phyloP scores from a whole-genome alignment of 2,888 invertebrate genomes.

The Arenicola marina region DNA sequence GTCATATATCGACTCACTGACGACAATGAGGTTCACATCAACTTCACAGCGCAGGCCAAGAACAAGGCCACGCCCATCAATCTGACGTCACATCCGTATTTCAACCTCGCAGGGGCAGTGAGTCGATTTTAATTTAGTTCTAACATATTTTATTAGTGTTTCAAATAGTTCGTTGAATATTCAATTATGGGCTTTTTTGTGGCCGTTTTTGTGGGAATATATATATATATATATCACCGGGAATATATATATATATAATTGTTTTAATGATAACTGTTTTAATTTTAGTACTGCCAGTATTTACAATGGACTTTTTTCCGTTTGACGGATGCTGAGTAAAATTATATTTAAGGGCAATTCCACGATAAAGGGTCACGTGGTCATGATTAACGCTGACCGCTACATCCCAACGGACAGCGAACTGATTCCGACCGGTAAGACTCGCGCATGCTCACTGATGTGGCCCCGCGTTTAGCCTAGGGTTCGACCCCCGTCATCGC shows the following conservation, averaged over 20 bases:
- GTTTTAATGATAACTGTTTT: too few species aligned
- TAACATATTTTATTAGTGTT: not conserved
- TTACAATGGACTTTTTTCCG: too few species aligned
- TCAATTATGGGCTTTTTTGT: too few species aligned
- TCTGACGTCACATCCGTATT: slow-evolving; percentile 85
- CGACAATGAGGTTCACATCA: slow-evolving; percentile 73
- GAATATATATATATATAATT: too few species aligned
- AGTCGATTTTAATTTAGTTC: not conserved
- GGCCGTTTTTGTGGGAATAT: too few species aligned
- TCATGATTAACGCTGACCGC: slow-evolving; percentile 18
- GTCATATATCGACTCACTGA: slow-evolving; percentile 74
- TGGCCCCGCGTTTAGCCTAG: too few species aligned
- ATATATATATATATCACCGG: too few species aligned
- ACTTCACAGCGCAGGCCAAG: slow-evolving; percentile 75
- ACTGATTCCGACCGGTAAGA: slow-evolving; percentile 21
- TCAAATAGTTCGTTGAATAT: too few species aligned
- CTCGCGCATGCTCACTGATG: too few species aligned
- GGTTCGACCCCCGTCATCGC: too few species aligned
- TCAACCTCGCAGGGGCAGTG: slow-evolving; percentile 88
- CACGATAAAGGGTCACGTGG: slow-evolving; percentile 14
- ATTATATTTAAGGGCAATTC: not conserved
- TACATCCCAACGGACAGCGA: slow-evolving; percentile 8
- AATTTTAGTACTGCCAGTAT: too few species aligned
- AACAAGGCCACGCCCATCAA: slow-evolving; percentile 82
- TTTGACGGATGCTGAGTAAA: too few species aligned